Conservation (phyloP, 2,888 invertebrate species). For the Rhaphigaster nebulosa region DNA sequence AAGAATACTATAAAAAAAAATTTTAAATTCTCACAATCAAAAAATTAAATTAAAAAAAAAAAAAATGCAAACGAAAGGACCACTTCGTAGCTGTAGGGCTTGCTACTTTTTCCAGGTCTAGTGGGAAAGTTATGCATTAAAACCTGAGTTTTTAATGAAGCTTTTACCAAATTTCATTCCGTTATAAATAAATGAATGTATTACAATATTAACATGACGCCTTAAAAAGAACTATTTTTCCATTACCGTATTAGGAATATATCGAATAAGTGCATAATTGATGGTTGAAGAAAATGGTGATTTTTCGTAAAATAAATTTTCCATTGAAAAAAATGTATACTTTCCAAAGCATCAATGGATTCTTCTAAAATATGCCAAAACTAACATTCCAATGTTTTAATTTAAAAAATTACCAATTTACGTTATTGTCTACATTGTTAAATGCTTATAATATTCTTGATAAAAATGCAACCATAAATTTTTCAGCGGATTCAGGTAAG, state of each 20-base stretch:
- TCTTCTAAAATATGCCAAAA: background rate
- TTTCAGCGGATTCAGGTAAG: too few relatives aligned
- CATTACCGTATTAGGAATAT: background rate
- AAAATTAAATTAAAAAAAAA: background rate
- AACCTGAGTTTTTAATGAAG: background rate
- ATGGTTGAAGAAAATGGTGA: background rate
- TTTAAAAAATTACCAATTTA: too few relatives aligned
- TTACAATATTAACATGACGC: background rate
- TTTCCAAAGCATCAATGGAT: background rate
- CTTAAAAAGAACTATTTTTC: background rate
- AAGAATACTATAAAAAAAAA: too few relatives aligned
- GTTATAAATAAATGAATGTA: background rate
- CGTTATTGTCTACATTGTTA: too few relatives aligned
- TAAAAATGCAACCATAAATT: too few relatives aligned
- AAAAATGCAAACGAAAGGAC: background rate
- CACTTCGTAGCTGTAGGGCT: background rate
- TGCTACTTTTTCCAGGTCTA: background rate
- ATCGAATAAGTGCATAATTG: background rate
- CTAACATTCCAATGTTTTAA: background rate
- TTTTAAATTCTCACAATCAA: background rate
- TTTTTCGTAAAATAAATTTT: background rate
- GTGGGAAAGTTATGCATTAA: background rate
- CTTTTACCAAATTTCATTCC: background rate
- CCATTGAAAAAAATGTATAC: too few relatives aligned
- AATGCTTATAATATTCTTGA: too few relatives aligned